These are phyloP conservation scores for Macrobrachium nipponense DNA, from an alignment of 1,140 invertebrate species.

Conservation along the genomic window DNA sequence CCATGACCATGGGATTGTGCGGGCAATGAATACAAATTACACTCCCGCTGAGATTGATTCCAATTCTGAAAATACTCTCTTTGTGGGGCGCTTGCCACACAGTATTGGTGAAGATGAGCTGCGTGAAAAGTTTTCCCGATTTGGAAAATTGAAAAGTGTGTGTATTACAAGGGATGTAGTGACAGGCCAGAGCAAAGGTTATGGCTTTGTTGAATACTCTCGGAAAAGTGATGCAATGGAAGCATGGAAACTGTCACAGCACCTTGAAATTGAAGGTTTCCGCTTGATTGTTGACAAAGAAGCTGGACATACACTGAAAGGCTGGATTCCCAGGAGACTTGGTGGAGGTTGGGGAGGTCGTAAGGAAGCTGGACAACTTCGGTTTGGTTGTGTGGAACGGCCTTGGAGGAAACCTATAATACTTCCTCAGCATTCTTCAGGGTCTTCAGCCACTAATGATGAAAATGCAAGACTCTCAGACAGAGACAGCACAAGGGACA, in stretches of 20 bases:
- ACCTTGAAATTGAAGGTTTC: constrained; percentile 77
- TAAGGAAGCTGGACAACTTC: constrained; percentile 88
- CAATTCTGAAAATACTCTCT: constrained; percentile 80
- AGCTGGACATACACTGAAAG: constrained; percentile 73
- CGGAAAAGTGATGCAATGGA: constrained; percentile 73
- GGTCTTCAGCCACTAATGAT: not conserved
- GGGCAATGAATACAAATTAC: constrained; percentile 81
- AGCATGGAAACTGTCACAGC: constrained; percentile 75
- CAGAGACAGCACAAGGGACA: not conserved
- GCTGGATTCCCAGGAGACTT: constrained; percentile 86
- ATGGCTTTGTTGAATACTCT: constrained; percentile 88
- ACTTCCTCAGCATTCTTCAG: not conserved
- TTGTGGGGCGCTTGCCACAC: constrained; percentile 82
- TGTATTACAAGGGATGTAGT: constrained; percentile 83
- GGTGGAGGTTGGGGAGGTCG: constrained; percentile 89
- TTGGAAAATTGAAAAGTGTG: constrained; percentile 77
- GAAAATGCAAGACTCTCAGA: not conserved
- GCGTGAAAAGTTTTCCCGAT: constrained; percentile 73
- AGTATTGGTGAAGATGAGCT: constrained; percentile 75
- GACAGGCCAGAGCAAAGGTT: constrained; percentile 84
- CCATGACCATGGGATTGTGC: constrained; percentile 82
- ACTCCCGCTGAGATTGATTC: constrained; percentile 75
- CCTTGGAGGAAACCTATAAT: constrained; percentile 71
- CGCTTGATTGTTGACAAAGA: constrained; percentile 74
- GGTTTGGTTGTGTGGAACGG: constrained; percentile 84